Evolutionary conservation across 2,888 invertebrate species (phyloP), one percentile per base, ranked within the genome.

Genomic region (Spisula solida): DNA sequence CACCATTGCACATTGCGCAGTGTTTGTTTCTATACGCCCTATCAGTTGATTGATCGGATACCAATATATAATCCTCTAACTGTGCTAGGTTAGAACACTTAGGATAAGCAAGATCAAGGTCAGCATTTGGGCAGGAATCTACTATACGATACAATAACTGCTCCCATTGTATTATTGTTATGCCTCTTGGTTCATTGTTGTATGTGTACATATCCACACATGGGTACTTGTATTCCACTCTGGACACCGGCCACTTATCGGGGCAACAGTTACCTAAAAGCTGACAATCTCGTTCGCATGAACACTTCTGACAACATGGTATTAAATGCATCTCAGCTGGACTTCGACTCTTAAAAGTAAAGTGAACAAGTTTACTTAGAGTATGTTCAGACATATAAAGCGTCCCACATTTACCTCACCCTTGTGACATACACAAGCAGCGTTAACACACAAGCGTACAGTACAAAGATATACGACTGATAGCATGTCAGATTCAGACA

Each of bases 241-340:
- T 25, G 2, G 47, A n/a, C 5, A 12, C n/a, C n/a, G 25, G 25
- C 34, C 10, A 12, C 47, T 25, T 80, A 14, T 80, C 80, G 8
- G 80, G 80, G 25, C 80, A 80, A 51, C 80, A 80, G 10, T 10
- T 48, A 6, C 80, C 80, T 5, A 80, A n/a, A 47, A 25, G 25
- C 10, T 47, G 29, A 47, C 80, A 80, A 16, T 47, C 51, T 51
- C 48, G 80, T 18, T 47, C 47, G n/a, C 80, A 80, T 16, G 80
- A 80, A n/a, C 80, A 80, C 80, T 20, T 80, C n/a, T 47, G 48
- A 29, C 80, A 80, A 80, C 80, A 80, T n/a, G 80, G 29, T 20
- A 25, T 25, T 47, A 51, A 51, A n/a, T 48, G 0, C 25, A 34
- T 25, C 31, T 75, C 75, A 34, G 31, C 18, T 16, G 75, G 75